Base-by-base conservation (phyloP, 2,888 invertebrate species). In the Charanyca ferruginea region DNA sequence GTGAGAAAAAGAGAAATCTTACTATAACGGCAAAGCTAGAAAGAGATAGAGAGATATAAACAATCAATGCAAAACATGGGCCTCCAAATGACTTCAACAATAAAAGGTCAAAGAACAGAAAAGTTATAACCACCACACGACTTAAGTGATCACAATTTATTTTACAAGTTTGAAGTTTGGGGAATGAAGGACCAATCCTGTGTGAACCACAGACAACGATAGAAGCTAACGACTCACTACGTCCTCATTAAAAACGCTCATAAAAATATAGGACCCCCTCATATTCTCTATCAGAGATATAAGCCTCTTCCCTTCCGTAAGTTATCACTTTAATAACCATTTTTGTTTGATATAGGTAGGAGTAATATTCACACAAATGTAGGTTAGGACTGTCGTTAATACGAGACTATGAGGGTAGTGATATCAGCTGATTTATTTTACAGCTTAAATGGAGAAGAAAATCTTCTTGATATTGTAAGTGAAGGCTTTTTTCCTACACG, bases 261-360 rank as follows among this genome's bases (percentile, higher is more conserved):
- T 75, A 77, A 77, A 77, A 77, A 75, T 75, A 77, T 77, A 75
- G 47, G 73, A 72, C 62, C 66, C 25, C 59, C 75, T 72, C 72
- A 66, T 77, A 72, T 75, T 54, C 77, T 72, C 73, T 77, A 75
- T 75, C 75, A 66, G 66, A 66, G 62, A 77, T 75, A 72, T 75
- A 77, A 75, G 73, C 75, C 77, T 72, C 77, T 72, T 72, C 73
- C 77, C 62, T 72, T 55, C 13, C 59, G 51, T 77, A 75, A 75
- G 73, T 75, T 75, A 75, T 75, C 77, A 61, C 75, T 75, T 75
- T 75, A 75, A 75, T 75, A 75, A 75, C 75, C 75, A 75, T 75
- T 75, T 75, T 75, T 75, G 75, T 75, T 62, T 75, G 75, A 75
- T 75, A 75, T 75, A 77, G 77, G 75, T 75, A 75, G 54, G 59